phyloP scores from a whole-genome alignment of 2,888 invertebrate species.

The Hanleya hanleyi region DNA sequence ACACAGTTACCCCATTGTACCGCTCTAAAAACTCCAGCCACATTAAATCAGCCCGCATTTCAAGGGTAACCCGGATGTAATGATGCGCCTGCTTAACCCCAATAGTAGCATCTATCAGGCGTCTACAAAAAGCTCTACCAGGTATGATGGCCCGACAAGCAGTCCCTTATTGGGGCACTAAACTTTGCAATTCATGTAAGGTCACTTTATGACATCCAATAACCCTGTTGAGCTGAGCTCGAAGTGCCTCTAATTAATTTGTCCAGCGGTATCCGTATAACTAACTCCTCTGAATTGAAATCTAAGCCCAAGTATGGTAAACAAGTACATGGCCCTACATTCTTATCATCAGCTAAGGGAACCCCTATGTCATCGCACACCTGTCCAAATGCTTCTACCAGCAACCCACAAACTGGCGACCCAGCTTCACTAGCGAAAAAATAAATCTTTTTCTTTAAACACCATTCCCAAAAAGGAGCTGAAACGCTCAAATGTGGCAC shows the following conservation, averaged over 20 bases:
- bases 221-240: neutral
- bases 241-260: neutral
- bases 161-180: conserved; percentile 21
- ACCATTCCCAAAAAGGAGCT: neutral
- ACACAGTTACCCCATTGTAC: neutral
- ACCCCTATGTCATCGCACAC: conserved; percentile 14
- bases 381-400: neutral
- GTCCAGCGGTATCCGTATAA: neutral
- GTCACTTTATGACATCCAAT: too few species aligned
- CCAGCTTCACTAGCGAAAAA: conserved; percentile 14
- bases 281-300: conserved; percentile 13
- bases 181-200: conserved; percentile 18
- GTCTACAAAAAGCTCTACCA: conserved; percentile 19
- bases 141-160: conserved; percentile 21
- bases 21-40: neutral
- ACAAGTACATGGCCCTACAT: conserved; percentile 12
- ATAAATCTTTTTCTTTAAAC: conserved; percentile 11
- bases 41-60: neutral
- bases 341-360: conserved; percentile 16
- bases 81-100: neutral
- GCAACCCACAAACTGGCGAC: neutral
- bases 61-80: neutral
- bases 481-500: conserved; percentile 7
- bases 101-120: conserved; percentile 18
- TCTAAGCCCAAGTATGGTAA: neutral